A percentile compares a stretch with the other conserved stretches of the same genome.
Conservation (phyloP, 53 echinoderm and acorn worm genomes). For the Paracentrotus lividus region DNA sequence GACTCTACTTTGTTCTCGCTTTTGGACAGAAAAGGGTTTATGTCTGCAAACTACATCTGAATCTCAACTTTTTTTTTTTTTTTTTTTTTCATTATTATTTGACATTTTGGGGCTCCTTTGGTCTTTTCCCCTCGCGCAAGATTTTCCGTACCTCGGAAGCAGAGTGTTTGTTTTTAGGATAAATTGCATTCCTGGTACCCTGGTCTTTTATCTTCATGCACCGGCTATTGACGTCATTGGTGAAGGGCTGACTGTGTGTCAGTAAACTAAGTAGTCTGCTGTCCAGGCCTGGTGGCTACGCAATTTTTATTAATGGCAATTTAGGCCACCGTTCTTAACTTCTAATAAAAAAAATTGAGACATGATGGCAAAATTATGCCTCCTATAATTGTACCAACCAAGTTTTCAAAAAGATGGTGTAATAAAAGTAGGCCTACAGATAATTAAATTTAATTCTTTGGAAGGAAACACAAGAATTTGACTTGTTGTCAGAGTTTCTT, state of each 20-base stretch:
- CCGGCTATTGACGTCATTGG: conserved; percentile 62
- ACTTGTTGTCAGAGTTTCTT: neutral
- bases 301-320: too few species aligned
- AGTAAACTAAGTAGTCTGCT: conserved; percentile 33
- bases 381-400: too few species aligned
- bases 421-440: neutral
- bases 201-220: conserved; percentile 40
- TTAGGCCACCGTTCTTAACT: neutral
- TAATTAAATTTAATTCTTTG: too few species aligned
- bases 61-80: too few species aligned
- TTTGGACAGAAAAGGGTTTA: too few species aligned
- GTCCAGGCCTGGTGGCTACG: neutral
- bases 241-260: conserved; percentile 34
- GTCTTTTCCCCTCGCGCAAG: neutral
- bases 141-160: conserved; percentile 40
- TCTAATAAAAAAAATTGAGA: too few species aligned
- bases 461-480: too few species aligned
- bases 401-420: too few species aligned
- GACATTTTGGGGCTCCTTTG: conserved; percentile 26
- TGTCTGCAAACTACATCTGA: too few species aligned
- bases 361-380: too few species aligned
- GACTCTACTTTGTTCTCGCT: too few species aligned
- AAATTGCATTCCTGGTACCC: conserved; percentile 64
- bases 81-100: conserved; percentile 43
- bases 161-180: conserved; percentile 63